Evolutionary conservation across 1,140 invertebrate species (phyloP).

Genomic region (Ylistrum balloti): DNA sequence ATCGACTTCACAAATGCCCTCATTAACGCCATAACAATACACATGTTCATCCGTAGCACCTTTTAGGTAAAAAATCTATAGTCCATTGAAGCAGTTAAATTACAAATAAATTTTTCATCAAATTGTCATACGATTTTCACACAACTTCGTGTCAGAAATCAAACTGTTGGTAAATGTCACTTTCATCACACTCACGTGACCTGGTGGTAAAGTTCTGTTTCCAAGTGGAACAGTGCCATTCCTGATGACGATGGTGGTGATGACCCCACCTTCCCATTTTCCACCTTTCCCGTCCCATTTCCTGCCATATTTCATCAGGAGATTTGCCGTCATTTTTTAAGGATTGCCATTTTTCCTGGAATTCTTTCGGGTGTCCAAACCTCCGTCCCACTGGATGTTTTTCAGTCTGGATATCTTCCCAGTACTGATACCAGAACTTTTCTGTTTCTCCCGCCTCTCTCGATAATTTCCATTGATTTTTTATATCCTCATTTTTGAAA

Average conservation of each 20-base stretch:
- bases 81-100: too few species aligned
- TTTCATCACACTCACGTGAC: not conserved
- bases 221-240: not conserved
- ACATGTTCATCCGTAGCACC: too few species aligned
- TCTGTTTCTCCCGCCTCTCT: not conserved
- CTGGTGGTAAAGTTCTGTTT: not conserved
- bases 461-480: not conserved
- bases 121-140: too few species aligned
- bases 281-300: conserved; percentile 13
- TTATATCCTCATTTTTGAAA: conserved; percentile 6
- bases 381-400: not conserved
- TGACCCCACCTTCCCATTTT: not conserved
- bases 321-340: not conserved
- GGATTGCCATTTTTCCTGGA: not conserved
- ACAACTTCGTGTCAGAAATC: not conserved
- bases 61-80: too few species aligned
- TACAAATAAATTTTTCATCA: too few species aligned
- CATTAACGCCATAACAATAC: too few species aligned
- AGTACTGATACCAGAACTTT: not conserved
- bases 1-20: too few species aligned
- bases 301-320: not conserved
- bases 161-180: conserved; percentile 12
- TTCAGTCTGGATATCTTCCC: conserved; percentile 3
- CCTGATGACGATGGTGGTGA: not conserved
- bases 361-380: not conserved